phyloP scores from a whole-genome alignment of 2,797 vertebrate species.

The Chanos chanos region DNA sequence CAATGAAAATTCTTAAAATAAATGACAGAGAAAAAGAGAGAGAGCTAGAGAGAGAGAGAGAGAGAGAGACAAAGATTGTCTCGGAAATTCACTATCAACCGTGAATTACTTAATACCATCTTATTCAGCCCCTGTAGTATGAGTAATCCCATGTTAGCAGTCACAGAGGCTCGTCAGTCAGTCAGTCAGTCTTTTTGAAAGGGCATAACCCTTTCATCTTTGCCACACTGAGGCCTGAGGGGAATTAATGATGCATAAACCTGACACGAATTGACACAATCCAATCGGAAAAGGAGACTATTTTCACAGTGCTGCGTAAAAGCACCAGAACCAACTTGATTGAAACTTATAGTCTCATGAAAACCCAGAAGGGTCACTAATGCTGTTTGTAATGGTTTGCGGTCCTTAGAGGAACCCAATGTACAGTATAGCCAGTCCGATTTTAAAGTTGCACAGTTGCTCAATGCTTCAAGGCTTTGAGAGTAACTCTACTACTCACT shows the following conservation, averaged over 20 bases:
- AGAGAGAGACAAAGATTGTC: no score
- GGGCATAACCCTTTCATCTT: neutral
- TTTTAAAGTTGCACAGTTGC: no score
- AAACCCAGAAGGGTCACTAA: no score
- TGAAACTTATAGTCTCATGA: no score
- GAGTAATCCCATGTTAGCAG: neutral
- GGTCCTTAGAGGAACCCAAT: neutral
- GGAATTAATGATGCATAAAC: neutral
- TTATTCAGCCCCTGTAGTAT: neutral
- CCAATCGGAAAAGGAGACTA: neutral
- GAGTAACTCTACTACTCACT: no score
- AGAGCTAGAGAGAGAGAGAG: no score
- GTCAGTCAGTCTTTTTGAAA: conserved; percentile 4
- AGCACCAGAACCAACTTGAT: no score
- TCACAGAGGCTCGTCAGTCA: neutral
- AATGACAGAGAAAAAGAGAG: no score
- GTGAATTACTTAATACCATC: neutral
- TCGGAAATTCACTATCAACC: neutral
- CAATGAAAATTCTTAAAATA: no score
- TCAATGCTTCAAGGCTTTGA: no score
- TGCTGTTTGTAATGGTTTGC: neutral
- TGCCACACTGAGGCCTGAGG: neutral
- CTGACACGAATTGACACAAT: neutral
- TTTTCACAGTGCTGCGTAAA: no score
- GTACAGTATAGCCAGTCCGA: no score